phyloP scores from a whole-genome alignment of 2,888 invertebrate species.

The Spodoptera picta region DNA sequence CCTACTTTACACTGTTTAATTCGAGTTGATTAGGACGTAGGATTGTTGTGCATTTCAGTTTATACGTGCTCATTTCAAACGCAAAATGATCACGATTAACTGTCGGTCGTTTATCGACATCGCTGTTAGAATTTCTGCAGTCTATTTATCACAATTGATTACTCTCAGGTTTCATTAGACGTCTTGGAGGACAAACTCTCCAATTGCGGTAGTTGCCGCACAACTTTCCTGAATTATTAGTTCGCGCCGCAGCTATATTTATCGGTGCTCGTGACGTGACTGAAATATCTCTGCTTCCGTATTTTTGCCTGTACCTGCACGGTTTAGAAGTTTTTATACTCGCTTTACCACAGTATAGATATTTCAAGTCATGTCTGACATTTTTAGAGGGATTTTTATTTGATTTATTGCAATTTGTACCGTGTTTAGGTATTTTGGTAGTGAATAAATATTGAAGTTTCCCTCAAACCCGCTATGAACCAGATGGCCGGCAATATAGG shows the following conservation, averaged over 20 bases:
- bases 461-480: conserved; percentile 56
- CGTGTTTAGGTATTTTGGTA: conserved; percentile 16
- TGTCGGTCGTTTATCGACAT: conserved; percentile 3
- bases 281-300: conserved; percentile 62
- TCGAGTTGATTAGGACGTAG: conserved; percentile 32
- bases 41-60: conserved; percentile 8
- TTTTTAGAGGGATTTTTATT: conserved; percentile 42
- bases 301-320: conserved; percentile 49
- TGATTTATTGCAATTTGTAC: conserved; percentile 40
- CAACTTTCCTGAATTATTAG: conserved; percentile 68
- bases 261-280: conserved; percentile 67
- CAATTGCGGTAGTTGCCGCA: conserved; percentile 61
- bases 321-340: conserved; percentile 42
- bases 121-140: conserved; percentile 12
- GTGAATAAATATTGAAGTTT: conserved; percentile 44
- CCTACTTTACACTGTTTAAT: conserved; percentile 36
- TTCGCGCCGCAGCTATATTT: conserved; percentile 64
- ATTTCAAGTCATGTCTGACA: conserved; percentile 42
- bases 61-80: conserved; percentile 1
- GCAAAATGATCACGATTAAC: conserved; percentile 8
- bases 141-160: conserved; percentile 43
- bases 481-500: conserved; percentile 60
- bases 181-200: conserved; percentile 57
- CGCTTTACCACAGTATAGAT: conserved; percentile 30
- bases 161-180: conserved; percentile 46